A percentile compares a stretch with the other conserved stretches of the same genome.
These are phyloP conservation scores for Proteles cristata DNA, from an alignment of 2,113 vertebrate species.

Conservation along the genomic window DNA sequence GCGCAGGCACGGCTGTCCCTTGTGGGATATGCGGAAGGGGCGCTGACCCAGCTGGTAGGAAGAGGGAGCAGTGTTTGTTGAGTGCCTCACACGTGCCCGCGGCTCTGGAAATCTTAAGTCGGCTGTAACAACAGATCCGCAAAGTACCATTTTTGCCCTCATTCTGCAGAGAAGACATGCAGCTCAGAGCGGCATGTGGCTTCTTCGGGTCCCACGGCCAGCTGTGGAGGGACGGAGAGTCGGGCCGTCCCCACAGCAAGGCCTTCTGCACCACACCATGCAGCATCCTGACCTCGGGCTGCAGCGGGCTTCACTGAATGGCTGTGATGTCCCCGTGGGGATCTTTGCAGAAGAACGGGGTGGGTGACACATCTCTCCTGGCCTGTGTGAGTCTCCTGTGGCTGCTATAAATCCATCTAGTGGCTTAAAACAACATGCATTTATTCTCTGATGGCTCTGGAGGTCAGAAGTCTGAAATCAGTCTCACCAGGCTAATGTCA, in stretches of 20 bases:
- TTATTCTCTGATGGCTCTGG: fast-evolving
- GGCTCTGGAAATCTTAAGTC: neutral
- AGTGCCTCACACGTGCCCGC: fast-evolving
- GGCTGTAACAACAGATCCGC: fast-evolving
- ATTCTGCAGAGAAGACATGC: neutral
- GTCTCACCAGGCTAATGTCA: neutral
- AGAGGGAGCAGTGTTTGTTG: fast-evolving
- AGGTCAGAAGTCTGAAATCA: neutral
- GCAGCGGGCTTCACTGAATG: fast-evolving
- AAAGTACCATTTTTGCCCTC: neutral
- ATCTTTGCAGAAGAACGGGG: fast-evolving
- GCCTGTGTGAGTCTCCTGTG: fast-evolving
- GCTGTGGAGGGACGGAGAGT: neutral
- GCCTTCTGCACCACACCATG: fast-evolving
- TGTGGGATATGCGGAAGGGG: neutral
- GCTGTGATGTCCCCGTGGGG: fast-evolving
- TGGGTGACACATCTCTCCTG: fast-evolving
- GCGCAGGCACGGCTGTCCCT: fast-evolving
- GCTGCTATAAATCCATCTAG: fast-evolving
- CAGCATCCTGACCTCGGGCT: fast-evolving
- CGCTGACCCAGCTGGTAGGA: fast-evolving
- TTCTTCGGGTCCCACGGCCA: neutral
- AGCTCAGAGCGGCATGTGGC: neutral
- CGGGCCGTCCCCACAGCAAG: neutral
- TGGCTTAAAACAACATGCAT: neutral